These are phyloP conservation scores for Aurelia coerulea DNA, from an alignment of 30 jellyfish, hydroid and myxozoan genomes.

Conservation along the genomic window DNA sequence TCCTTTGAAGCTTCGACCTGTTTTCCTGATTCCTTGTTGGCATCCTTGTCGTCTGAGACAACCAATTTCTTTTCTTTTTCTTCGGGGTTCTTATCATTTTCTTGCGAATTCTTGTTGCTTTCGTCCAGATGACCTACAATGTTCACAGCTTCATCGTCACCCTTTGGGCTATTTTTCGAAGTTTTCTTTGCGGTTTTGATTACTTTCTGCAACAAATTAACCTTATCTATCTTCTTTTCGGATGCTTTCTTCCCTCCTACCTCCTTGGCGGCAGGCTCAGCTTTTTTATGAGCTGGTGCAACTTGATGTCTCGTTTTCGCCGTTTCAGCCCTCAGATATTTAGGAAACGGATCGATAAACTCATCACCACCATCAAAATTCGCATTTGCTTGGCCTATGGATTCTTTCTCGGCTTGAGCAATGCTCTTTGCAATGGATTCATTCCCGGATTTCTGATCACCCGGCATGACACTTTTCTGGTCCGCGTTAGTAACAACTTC, in stretches of 20 bases:
- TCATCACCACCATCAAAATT: conserved; percentile 51
- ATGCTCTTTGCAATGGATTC: no score
- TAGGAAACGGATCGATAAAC: conserved; percentile 36
- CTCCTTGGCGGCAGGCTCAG: not conserved
- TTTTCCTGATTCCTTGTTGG: not conserved
- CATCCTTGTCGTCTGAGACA: not conserved
- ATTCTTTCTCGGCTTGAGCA: no score
- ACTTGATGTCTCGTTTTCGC: conserved; percentile 34
- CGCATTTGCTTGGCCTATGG: not conserved
- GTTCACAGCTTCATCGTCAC: no score
- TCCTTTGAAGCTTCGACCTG: not conserved
- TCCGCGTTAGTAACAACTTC: not conserved
- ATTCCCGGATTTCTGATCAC: no score
- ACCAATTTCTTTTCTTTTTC: not conserved
- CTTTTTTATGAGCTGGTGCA: not conserved
- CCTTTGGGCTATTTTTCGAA: not conserved
- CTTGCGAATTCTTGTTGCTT: not conserved
- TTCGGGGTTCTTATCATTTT: not conserved
- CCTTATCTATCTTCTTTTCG: not conserved
- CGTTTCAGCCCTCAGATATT: not conserved
- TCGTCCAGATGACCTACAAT: not conserved
- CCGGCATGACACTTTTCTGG: no score
- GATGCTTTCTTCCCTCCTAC: not conserved
- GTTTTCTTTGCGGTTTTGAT: not conserved
- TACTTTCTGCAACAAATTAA: not conserved